phyloP scores from a whole-genome alignment of 2,113 vertebrate genomes.

The Paedocypris sp. region DNA sequence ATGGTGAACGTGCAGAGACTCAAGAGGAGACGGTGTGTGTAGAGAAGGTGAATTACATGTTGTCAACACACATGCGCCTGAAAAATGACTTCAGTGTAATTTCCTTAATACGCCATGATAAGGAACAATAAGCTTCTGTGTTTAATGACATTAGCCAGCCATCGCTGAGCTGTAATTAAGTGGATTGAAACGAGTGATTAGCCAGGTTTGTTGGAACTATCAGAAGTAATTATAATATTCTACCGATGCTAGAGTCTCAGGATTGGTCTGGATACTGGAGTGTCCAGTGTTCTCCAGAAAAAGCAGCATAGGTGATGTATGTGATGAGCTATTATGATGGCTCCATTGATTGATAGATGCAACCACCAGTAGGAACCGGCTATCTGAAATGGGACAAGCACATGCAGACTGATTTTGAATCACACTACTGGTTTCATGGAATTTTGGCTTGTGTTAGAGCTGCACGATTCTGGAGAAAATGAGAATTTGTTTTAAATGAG shows the following conservation, averaged over 20 bases:
- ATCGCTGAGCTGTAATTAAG: slow-evolving; percentile 43
- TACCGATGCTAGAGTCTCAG: slow-evolving; percentile 37
- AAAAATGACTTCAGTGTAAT: slow-evolving; percentile 35
- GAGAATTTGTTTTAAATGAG: no score
- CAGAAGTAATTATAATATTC: slow-evolving; percentile 45
- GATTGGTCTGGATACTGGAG: slow-evolving; percentile 4
- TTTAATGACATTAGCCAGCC: slow-evolving; percentile 43
- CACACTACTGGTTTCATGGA: no score
- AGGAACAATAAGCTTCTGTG: slow-evolving; percentile 45
- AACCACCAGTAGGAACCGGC: no score
- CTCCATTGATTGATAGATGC: no score
- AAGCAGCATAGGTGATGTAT: not conserved
- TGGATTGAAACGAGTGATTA: slow-evolving; percentile 45
- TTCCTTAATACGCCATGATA: slow-evolving; percentile 39
- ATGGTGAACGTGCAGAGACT: not conserved
- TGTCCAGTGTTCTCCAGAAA: slow-evolving; percentile 1
- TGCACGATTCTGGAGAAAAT: no score
- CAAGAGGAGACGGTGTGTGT: not conserved
- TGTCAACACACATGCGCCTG: slow-evolving; percentile 8
- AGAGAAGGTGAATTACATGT: slow-evolving; percentile 18
- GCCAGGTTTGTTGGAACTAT: slow-evolving; percentile 39
- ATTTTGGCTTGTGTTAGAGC: no score
- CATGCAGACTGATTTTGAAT: no score
- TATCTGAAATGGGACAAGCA: no score
- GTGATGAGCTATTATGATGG: no score